phyloP scores from a whole-genome alignment of 2,888 invertebrate species.

The Mycogona germanica region DNA sequence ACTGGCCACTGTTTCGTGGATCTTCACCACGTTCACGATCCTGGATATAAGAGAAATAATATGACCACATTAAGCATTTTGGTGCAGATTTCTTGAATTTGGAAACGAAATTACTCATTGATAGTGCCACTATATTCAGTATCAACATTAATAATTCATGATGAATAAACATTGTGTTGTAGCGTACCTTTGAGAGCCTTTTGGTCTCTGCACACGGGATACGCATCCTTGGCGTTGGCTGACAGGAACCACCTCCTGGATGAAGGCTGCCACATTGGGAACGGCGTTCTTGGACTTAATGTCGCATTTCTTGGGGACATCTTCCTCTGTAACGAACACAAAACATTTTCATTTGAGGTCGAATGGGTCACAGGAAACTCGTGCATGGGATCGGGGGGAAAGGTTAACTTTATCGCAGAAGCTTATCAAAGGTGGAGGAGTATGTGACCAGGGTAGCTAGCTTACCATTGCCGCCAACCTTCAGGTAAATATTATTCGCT shows the following conservation, averaged over 20 bases:
- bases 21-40: slow-evolving; percentile 7
- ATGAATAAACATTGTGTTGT: no score
- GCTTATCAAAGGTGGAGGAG: neutral
- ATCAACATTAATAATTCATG: no score
- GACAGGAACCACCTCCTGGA: slow-evolving; percentile 10
- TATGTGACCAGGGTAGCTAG: neutral
- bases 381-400: neutral
- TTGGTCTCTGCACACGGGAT: no score
- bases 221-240: slow-evolving; percentile 18
- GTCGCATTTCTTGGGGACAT: slow-evolving; percentile 16
- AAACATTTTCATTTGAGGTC: slow-evolving; percentile 1
- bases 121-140: no score
- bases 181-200: no score
- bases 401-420: neutral
- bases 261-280: slow-evolving; percentile 11
- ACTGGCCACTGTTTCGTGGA: neutral
- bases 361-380: slow-evolving; percentile 11
- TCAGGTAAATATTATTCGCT: slow-evolving; percentile 24
- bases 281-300: slow-evolving; percentile 1
- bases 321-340: slow-evolving; percentile 14
- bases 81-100: no score
- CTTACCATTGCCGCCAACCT: slow-evolving; percentile 19
- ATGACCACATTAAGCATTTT: no score
- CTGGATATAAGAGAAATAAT: neutral
- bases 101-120: no score